A percentile compares a stretch with the other conserved stretches of the same genome.
Evolutionary conservation across 2,113 vertebrate genomes (phyloP).

Genomic region (Pavo muticus): DNA sequence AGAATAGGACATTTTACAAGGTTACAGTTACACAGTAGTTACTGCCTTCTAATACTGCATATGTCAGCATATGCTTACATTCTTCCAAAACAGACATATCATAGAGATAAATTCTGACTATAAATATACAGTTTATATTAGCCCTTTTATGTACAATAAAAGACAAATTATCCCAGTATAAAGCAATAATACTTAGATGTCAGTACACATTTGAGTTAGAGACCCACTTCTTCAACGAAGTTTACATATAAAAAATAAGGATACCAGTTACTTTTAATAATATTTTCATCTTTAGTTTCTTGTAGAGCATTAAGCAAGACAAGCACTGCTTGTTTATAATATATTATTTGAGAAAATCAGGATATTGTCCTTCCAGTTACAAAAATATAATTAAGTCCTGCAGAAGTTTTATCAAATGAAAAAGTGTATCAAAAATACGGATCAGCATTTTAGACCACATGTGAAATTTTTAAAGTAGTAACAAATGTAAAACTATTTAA

Average conservation of each 20-base stretch:
- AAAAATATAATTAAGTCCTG: constrained; percentile 51
- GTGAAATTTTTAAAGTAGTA: not conserved
- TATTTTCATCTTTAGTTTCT: constrained; percentile 13
- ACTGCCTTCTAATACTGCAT: constrained; percentile 4
- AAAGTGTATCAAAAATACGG: constrained; percentile 55
- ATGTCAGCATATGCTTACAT: not conserved
- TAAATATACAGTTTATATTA: constrained; percentile 58
- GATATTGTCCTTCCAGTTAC: constrained; percentile 42
- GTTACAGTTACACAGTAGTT: not conserved
- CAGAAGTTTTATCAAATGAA: constrained; percentile 46
- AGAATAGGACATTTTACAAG: constrained; percentile 19
- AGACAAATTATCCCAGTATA: constrained; percentile 37
- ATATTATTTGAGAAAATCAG: constrained; percentile 37
- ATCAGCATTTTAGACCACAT: not conserved
- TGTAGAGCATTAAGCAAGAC: constrained; percentile 11
- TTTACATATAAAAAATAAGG: constrained; percentile 65
- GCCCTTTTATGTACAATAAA: constrained; percentile 58
- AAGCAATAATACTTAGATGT: constrained; percentile 41
- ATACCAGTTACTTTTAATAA: constrained; percentile 13
- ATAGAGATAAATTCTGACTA: constrained; percentile 47
- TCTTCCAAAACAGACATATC: not conserved
- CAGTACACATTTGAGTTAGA: constrained; percentile 51
- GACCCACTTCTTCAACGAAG: constrained; percentile 79
- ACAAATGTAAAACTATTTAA: not conserved
- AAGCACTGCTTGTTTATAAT: constrained; percentile 51